Conservation (phyloP, 2,113 vertebrate species). For the Hylia prasina region DNA sequence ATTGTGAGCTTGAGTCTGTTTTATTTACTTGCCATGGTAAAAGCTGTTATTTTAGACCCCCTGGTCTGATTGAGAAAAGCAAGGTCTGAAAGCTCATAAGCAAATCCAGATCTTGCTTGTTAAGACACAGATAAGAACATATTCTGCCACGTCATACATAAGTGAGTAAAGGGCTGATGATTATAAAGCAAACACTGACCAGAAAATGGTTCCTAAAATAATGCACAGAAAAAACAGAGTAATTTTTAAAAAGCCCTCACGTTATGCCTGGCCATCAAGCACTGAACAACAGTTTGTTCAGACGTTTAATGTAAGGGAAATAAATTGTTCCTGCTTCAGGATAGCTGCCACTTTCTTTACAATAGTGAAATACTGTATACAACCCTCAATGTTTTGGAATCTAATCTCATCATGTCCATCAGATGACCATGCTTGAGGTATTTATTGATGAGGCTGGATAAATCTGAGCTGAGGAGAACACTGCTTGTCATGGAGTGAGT, state of each 20-base stretch:
- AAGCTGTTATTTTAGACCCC: background rate
- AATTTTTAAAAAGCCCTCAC: background rate
- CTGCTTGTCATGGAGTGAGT: conserved; percentile 51
- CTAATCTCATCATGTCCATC: conserved; percentile 35
- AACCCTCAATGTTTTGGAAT: conserved; percentile 41
- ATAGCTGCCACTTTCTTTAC: background rate
- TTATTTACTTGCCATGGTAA: background rate
- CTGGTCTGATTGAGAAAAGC: background rate
- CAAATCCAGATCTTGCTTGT: background rate
- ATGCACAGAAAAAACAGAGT: background rate
- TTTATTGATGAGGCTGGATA: conserved; percentile 50
- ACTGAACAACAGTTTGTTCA: background rate
- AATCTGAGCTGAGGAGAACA: conserved; percentile 48
- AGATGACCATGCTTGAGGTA: conserved; percentile 47
- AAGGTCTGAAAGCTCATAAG: background rate
- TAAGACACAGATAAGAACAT: background rate
- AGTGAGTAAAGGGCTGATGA: background rate
- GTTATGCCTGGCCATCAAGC: background rate
- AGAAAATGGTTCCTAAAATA: background rate
- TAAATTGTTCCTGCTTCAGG: background rate
- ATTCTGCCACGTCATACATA: background rate
- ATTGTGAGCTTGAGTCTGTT: background rate
- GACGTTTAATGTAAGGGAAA: background rate
- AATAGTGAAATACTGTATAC: background rate
- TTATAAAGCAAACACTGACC: background rate